Conservation (phyloP, 2,797 vertebrate genomes). For the Hafferia zeledoni region DNA sequence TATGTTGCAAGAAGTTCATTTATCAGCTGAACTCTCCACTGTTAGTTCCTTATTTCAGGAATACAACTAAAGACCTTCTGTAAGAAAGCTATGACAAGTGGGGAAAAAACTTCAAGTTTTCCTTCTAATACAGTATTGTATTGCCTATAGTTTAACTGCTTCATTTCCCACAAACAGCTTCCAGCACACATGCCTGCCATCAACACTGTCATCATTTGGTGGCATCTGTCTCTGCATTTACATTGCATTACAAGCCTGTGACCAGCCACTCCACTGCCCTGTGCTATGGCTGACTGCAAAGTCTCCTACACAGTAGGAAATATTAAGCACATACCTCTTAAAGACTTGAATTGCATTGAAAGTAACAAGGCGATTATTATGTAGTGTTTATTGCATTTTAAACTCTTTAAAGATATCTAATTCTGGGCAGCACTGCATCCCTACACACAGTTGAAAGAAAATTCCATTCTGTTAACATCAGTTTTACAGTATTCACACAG, state of each 20-base stretch:
- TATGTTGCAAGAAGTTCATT: constrained; percentile 44
- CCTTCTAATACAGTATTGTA: constrained; percentile 43
- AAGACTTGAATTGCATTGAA: constrained; percentile 85
- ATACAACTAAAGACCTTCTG: constrained; percentile 66
- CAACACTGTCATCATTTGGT: constrained; percentile 37
- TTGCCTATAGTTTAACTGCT: constrained; percentile 28
- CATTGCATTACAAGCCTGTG: constrained; percentile 61
- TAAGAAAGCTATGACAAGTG: constrained; percentile 62
- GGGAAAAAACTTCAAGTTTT: constrained; percentile 47
- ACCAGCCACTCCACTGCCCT: constrained; percentile 73
- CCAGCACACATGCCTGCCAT: constrained; percentile 66
- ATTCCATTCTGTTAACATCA: constrained; percentile 83
- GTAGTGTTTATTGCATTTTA: constrained; percentile 84
- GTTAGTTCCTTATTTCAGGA: constrained; percentile 73
- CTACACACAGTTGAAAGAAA: constrained; percentile 86
- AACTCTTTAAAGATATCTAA: constrained; percentile 85
- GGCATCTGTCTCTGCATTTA: constrained; percentile 61
- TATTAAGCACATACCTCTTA: constrained; percentile 87
- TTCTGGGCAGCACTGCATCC: constrained; percentile 87
- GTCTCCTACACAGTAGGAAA: constrained; percentile 85
- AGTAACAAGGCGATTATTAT: constrained; percentile 84
- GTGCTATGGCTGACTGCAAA: constrained; percentile 73
- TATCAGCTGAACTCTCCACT: constrained; percentile 61
- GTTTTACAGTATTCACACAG: constrained; percentile 76
- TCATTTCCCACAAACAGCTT: constrained; percentile 44